phyloP scores from a whole-genome alignment of 2,888 invertebrate species.

The Microctonus aethiopoides region DNA sequence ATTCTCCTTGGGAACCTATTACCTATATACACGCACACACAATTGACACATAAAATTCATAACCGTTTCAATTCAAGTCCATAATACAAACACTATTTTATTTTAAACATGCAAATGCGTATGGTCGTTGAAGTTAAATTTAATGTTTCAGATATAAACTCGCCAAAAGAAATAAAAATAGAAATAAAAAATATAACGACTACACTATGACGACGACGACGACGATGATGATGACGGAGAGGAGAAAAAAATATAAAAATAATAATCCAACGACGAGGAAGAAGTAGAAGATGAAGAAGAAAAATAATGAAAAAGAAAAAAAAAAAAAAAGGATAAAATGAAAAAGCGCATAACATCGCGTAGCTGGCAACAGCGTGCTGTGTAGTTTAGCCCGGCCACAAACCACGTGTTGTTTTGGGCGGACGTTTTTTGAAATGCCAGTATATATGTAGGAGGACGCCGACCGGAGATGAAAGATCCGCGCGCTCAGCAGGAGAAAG shows the following conservation, averaged over 20 bases:
- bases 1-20: not conserved
- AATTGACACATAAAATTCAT: not conserved
- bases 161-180: not conserved
- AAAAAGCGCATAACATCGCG: constrained; percentile 23
- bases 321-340: not conserved
- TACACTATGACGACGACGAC: not conserved
- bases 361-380: constrained; percentile 16
- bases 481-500: constrained; percentile 45
- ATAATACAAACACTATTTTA: not conserved
- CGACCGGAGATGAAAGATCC: constrained; percentile 59
- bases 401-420: constrained; percentile 60
- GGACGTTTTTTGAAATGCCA: constrained; percentile 60
- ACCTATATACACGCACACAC: not conserved
- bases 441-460: constrained; percentile 44
- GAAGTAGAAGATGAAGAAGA: not conserved
- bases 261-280: not conserved
- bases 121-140: not conserved
- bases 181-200: not conserved
- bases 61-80: not conserved
- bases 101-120: constrained; percentile 1
- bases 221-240: constrained; percentile 5
- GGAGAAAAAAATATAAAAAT: not conserved
- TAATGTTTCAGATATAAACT: not conserved
- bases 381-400: constrained; percentile 16
- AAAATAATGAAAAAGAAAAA: not conserved